phyloP scores from a whole-genome alignment of 2,888 invertebrate genomes.

The Beris chalybata region DNA sequence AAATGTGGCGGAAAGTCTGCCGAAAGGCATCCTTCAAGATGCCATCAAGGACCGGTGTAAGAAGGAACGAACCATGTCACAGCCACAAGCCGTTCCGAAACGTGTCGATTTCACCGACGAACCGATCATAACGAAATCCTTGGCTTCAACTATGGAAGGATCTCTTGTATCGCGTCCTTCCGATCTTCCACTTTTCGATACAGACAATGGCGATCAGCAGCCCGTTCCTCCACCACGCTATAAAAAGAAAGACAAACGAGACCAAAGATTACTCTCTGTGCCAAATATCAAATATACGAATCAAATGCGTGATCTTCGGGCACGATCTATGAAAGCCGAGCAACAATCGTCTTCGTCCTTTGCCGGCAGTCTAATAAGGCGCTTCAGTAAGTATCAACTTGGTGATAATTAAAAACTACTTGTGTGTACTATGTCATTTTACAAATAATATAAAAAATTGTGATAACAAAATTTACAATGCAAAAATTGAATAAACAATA shows the following conservation, averaged over 20 bases:
- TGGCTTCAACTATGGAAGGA: constrained; percentile 46
- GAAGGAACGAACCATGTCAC: constrained; percentile 44
- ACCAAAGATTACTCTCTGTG: constrained; percentile 73
- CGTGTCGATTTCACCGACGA: constrained; percentile 54
- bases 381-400: constrained; percentile 82
- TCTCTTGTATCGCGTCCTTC: constrained; percentile 61
- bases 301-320: constrained; percentile 55
- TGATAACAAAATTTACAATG: not conserved
- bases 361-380: constrained; percentile 76
- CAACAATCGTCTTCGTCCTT: constrained; percentile 59
- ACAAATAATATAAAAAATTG: not conserved
- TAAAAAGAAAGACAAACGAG: constrained; percentile 62
- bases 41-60: constrained; percentile 40
- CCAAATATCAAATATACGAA: constrained; percentile 70
- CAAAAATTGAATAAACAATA: not conserved
- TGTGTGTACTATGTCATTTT: not conserved
- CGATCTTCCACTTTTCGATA: constrained; percentile 64
- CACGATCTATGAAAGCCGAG: constrained; percentile 50
- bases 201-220: constrained; percentile 50
- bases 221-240: constrained; percentile 62
- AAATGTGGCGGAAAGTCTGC: constrained; percentile 42
- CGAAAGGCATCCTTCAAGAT: constrained; percentile 37
- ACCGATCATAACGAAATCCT: constrained; percentile 41
- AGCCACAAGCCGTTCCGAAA: constrained; percentile 45
- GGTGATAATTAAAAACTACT: constrained; percentile 25